A percentile compares a stretch with the other conserved stretches of the same genome.
Conservation (phyloP, 1,140 invertebrate species). For the Camponotus floridanus region DNA sequence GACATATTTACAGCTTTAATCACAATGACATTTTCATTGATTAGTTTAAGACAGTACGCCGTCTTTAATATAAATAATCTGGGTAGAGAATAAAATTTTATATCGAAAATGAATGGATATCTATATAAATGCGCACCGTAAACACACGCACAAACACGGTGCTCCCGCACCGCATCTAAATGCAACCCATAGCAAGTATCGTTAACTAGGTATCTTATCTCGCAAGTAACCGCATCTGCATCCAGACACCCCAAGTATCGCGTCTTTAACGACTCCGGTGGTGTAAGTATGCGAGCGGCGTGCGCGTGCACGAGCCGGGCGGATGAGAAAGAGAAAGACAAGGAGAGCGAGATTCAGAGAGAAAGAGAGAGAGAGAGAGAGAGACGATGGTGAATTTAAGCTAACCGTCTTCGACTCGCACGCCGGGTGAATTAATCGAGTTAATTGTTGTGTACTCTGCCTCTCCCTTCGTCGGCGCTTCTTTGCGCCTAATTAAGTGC, state of each 20-base stretch:
- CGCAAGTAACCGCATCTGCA: slow-evolving; percentile 58
- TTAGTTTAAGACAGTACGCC: not conserved
- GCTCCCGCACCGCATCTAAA: slow-evolving; percentile 29
- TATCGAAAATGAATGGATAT: not conserved
- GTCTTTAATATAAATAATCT: not conserved
- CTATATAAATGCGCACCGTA: slow-evolving; percentile 14
- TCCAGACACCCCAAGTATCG: slow-evolving; percentile 46
- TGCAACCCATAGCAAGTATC: slow-evolving; percentile 31
- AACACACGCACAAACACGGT: not conserved
- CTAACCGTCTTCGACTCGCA: slow-evolving; percentile 71
- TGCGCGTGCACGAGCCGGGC: slow-evolving; percentile 17
- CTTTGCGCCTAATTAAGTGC: slow-evolving; percentile 74
- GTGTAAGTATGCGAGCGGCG: slow-evolving; percentile 32
- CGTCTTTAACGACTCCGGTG: slow-evolving; percentile 47
- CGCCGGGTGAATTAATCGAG: slow-evolving; percentile 74
- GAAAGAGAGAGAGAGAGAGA: not conserved
- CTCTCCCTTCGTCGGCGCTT: slow-evolving; percentile 60
- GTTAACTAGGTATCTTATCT: slow-evolving; percentile 61
- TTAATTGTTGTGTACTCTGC: slow-evolving; percentile 74
- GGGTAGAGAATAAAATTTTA: not conserved
- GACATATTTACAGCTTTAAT: no score
- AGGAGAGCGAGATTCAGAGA: not conserved
- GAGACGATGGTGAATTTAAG: slow-evolving; percentile 66
- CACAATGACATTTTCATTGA: no score
- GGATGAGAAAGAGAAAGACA: slow-evolving; percentile 7